Conservation (phyloP, 2,113 vertebrate species). For the Chaetops frenatus region DNA sequence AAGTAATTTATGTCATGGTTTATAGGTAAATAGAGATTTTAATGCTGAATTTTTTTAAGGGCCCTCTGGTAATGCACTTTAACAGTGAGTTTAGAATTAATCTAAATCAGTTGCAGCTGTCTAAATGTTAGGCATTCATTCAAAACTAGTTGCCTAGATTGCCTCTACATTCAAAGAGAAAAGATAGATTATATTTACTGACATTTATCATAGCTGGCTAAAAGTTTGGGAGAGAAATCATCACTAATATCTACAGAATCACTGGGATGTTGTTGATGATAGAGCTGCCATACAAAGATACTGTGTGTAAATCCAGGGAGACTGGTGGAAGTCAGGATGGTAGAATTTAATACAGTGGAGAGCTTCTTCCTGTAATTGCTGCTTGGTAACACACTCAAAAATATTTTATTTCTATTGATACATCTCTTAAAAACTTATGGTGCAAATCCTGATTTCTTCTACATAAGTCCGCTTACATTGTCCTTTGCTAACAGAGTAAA, state of each 20-base stretch:
- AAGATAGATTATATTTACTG: neutral
- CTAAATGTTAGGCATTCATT: neutral
- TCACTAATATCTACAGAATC: neutral
- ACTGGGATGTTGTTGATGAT: neutral
- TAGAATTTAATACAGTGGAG: neutral
- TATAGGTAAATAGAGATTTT: constrained; percentile 3
- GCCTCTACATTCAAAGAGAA: neutral
- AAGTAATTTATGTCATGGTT: neutral
- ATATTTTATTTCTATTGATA: neutral
- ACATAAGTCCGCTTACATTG: neutral
- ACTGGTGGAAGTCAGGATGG: neutral
- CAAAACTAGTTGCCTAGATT: neutral
- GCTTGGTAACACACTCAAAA: neutral
- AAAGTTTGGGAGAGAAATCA: neutral
- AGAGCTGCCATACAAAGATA: neutral
- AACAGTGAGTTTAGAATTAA: neutral
- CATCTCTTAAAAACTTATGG: neutral
- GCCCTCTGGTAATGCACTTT: neutral
- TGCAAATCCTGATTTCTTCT: neutral
- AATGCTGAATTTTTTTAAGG: neutral
- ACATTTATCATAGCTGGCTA: neutral
- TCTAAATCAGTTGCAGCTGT: neutral
- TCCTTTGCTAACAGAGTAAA: neutral
- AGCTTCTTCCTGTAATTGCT: neutral
- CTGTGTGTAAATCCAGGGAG: neutral